Conservation (phyloP, 2,113 vertebrate genomes). For the Stomatorhinus ivindoensis region DNA sequence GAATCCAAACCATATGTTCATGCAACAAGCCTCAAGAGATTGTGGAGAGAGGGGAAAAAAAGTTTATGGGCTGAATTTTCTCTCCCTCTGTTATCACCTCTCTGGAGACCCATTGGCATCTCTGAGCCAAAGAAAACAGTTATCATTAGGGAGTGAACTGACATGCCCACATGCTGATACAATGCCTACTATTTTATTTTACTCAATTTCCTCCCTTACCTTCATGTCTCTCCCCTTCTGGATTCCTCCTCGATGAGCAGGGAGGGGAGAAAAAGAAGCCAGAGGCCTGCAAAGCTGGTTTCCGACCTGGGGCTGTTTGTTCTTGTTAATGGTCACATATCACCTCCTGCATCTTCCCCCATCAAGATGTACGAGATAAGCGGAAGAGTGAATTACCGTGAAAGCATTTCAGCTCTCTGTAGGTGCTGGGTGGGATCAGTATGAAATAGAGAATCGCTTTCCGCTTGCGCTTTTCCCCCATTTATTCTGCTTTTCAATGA, state of each 20-base stretch:
- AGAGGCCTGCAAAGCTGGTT: conserved; percentile 47
- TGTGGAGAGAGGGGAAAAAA: conserved; percentile 18
- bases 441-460: conserved; percentile 23
- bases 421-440: conserved; percentile 53
- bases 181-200: conserved; percentile 38
- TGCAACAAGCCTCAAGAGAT: conserved; percentile 43
- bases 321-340: conserved; percentile 57
- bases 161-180: conserved; percentile 51
- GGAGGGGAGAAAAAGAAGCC: conserved; percentile 29
- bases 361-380: conserved; percentile 53
- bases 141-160: conserved; percentile 53
- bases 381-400: conserved; percentile 52
- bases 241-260: not conserved
- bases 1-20: conserved; percentile 56
- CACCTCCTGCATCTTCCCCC: conserved; percentile 45
- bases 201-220: conserved; percentile 20
- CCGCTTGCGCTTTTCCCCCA: not conserved
- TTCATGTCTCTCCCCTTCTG: not conserved
- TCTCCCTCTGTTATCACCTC: conserved; percentile 25
- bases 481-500: not conserved
- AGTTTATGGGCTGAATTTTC: conserved; percentile 30
- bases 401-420: conserved; percentile 53
- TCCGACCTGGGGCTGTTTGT: conserved; percentile 50
- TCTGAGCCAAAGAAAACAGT: conserved; percentile 50
- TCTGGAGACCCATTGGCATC: conserved; percentile 41